Percentiles rank a stretch among this genome's conserved stretches.
Evolutionary conservation across 2,888 invertebrate genomes (phyloP).

Genomic region (Orthosia gothica): DNA sequence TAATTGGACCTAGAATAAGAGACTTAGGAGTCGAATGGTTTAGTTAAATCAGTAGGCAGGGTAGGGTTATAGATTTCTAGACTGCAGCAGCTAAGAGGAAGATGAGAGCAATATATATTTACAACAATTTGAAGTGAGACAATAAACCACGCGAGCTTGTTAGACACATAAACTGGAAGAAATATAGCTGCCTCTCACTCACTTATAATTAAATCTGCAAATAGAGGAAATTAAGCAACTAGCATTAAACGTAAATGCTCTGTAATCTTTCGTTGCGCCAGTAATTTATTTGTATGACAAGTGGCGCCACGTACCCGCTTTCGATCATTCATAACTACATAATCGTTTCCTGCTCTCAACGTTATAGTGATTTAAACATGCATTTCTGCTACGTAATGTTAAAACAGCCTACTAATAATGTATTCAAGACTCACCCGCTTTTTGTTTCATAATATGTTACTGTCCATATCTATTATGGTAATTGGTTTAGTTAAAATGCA

Average conservation of each 20-base stretch:
- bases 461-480: slow-evolving; percentile 41
- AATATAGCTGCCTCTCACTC: too few relatives aligned
- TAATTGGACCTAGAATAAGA: not conserved
- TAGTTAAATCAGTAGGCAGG: not conserved
- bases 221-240: slow-evolving; percentile 44
- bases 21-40: not conserved
- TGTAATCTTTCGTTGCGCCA: slow-evolving; percentile 38
- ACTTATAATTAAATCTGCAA: not conserved
- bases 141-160: not conserved
- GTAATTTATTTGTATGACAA: slow-evolving; percentile 55
- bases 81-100: not conserved
- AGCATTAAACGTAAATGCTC: slow-evolving; percentile 13
- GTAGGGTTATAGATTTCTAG: not conserved
- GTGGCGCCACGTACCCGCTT: slow-evolving; percentile 43
- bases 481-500: slow-evolving; percentile 47
- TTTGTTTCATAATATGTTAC: slow-evolving; percentile 52
- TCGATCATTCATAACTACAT: slow-evolving; percentile 56
- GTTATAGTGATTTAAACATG: slow-evolving; percentile 43
- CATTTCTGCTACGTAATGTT: slow-evolving; percentile 58
- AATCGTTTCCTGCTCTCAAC: slow-evolving; percentile 60
- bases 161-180: not conserved
- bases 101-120: not conserved
- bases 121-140: too few relatives aligned
- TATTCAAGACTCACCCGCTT: slow-evolving; percentile 42
- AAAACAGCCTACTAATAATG: slow-evolving; percentile 45